Evolutionary conservation across 2,113 vertebrate genomes (phyloP).

Genomic region (Oryzias melastigma): DNA sequence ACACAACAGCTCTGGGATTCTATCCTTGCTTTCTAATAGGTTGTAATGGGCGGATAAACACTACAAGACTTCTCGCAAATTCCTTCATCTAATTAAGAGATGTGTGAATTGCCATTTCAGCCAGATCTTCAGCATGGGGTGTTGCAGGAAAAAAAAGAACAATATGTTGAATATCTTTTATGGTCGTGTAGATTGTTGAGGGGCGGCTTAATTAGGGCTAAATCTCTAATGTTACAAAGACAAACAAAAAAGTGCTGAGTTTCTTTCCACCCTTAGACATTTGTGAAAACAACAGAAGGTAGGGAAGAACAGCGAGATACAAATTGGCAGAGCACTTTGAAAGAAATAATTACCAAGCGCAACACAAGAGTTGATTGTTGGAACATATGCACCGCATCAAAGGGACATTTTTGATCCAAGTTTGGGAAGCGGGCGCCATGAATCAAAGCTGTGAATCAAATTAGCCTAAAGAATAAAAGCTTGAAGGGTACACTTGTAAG

Average conservation of each 20-base stretch:
- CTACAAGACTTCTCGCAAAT: conserved; percentile 48
- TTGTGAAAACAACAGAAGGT: conserved; percentile 63
- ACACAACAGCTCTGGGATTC: conserved; percentile 52
- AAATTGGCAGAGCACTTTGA: conserved; percentile 49
- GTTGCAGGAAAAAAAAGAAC: conserved; percentile 32
- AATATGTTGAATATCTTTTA: conserved; percentile 32
- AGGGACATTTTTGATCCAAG: conserved; percentile 28
- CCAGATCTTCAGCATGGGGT: conserved; percentile 39
- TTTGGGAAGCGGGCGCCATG: conserved; percentile 4
- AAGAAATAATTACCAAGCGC: conserved; percentile 43
- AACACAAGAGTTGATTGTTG: conserved; percentile 35
- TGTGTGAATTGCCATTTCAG: conserved; percentile 44
- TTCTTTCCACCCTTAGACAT: conserved; percentile 39
- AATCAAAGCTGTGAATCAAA: conserved; percentile 22
- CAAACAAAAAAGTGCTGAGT: conserved; percentile 8
- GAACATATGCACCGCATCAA: conserved; percentile 55
- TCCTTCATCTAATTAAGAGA: conserved; percentile 64
- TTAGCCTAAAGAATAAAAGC: conserved; percentile 10
- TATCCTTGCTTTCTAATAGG: conserved; percentile 52
- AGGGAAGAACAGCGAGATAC: conserved; percentile 36
- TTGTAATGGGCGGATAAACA: conserved; percentile 61
- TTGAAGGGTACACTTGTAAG: not conserved
- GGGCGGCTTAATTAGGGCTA: conserved; percentile 50
- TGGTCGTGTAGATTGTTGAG: conserved; percentile 31
- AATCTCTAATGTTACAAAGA: conserved; percentile 30